phyloP scores from a whole-genome alignment of 2,113 vertebrate genomes.

The Dissostichus mawsoni region DNA sequence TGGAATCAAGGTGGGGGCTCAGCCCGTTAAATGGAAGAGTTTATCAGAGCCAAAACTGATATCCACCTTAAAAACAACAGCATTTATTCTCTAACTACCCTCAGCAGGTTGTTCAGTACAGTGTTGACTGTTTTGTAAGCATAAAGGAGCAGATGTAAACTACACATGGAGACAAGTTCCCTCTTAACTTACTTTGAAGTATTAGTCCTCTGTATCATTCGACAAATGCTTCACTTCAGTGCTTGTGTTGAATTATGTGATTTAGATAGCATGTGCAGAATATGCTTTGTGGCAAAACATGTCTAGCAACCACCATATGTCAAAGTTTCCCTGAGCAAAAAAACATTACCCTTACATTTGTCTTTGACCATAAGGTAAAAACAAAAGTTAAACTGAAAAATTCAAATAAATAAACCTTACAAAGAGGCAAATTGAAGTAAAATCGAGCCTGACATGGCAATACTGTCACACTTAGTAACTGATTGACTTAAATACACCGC shows the following conservation, averaged over 20 bases:
- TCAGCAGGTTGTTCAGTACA: not conserved
- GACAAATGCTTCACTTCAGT: not conserved
- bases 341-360: not conserved
- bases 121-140: not conserved
- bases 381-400: not conserved
- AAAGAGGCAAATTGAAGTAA: not conserved
- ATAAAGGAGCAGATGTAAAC: not conserved
- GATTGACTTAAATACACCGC: not conserved
- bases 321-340: not conserved
- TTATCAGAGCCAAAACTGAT: conserved; percentile 29
- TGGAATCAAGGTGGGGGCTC: conserved; percentile 21
- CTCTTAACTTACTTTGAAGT: not conserved
- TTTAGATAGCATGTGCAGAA: not conserved
- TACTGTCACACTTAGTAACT: not conserved
- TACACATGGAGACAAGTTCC: not conserved
- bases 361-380: not conserved
- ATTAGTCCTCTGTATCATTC: not conserved
- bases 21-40: conserved; percentile 7
- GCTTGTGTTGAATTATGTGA: not conserved
- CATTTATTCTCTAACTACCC: not conserved
- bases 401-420: not conserved
- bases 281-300: not conserved
- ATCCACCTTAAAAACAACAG: conserved; percentile 33
- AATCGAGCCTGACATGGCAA: not conserved
- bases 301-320: not conserved